Evolutionary conservation across 2,113 vertebrate genomes (phyloP).

Genomic region (Lasiurus borealis): DNA sequence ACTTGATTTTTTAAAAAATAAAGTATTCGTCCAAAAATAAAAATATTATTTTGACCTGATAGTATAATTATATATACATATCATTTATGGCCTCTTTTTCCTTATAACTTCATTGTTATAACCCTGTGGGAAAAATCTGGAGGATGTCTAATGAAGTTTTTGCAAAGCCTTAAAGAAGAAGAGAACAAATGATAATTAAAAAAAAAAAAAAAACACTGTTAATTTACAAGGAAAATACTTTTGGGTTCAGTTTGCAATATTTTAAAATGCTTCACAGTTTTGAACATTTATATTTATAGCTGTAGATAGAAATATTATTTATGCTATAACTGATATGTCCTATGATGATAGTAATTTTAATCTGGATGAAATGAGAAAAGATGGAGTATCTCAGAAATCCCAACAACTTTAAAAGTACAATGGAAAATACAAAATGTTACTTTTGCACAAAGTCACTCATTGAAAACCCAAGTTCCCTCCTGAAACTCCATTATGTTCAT

Average conservation of each 20-base stretch:
- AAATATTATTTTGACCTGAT: not conserved
- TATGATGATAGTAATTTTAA: not conserved
- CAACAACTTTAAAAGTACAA: not conserved
- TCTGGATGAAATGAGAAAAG: not conserved
- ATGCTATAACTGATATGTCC: not conserved
- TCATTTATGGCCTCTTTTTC: slow-evolving; percentile 16
- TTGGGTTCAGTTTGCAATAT: not conserved
- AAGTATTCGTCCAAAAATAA: not conserved
- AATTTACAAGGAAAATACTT: slow-evolving; percentile 3
- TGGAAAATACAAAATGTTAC: not conserved
- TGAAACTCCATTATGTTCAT: not conserved
- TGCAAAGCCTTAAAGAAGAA: slow-evolving; percentile 17
- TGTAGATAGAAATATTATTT: not conserved
- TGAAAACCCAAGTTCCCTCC: not conserved
- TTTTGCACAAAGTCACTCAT: not conserved
- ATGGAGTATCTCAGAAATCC: not conserved
- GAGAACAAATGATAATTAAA: not conserved
- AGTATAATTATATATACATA: not conserved
- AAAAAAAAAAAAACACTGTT: not conserved
- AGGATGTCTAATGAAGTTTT: not conserved
- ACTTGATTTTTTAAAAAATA: slow-evolving; percentile 54
- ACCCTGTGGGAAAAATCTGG: not conserved
- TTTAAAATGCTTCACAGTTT: not conserved
- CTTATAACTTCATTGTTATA: slow-evolving; percentile 38
- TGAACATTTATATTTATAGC: not conserved